Evolutionary conservation across 2,113 vertebrate genomes (phyloP), one percentile per base, ranked within the genome.

Genomic region (Proteles cristata): DNA sequence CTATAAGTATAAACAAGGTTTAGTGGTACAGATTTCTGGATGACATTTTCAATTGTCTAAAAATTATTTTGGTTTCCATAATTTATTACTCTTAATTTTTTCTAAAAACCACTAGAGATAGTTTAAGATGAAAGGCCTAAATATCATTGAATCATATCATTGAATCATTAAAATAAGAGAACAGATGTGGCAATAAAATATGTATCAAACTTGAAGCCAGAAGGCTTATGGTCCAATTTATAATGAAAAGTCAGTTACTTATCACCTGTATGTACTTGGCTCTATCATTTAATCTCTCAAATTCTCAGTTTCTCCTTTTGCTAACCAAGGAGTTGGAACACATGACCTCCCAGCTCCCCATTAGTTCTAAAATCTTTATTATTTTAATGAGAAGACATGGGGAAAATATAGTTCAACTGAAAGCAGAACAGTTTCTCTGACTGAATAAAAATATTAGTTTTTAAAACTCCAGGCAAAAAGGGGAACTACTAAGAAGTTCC

Each of bases 111-210:
- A 66, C 39, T 66, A 93, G 50, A 87, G 11, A 43, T 35, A 43
- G 1, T 58, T 65, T 48, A 45, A 96, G 43, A 93, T 83, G 31
- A 94, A 55, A 35, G 2, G 4, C 11, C 25, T 33, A 93, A 66
- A 58, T 53, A 84, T n/a, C 14, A 35, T 1, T 26, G 9, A 68
- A 79, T 77, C 63, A 14, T 31, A 85, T 39, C 21, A 39, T 0
- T 31, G 4, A 68, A 69, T 58, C 14, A 86, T 35, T 89, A 74
- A 91, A 77, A 85, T 88, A 82, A 25, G 9, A 90, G 69, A 88
- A 65, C 3, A 95, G 23, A 65, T 2, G 92, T 95, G 21, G 88
- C 50, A 80, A 84, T 93, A 87, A 95, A 94, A 82, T 66, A 0
- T 2, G 16, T 55, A 71, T 65, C 17, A 82, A 53, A 76, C 63